Conservation (phyloP, 2,797 vertebrate genomes). For the Sebastes ruberrimus region DNA sequence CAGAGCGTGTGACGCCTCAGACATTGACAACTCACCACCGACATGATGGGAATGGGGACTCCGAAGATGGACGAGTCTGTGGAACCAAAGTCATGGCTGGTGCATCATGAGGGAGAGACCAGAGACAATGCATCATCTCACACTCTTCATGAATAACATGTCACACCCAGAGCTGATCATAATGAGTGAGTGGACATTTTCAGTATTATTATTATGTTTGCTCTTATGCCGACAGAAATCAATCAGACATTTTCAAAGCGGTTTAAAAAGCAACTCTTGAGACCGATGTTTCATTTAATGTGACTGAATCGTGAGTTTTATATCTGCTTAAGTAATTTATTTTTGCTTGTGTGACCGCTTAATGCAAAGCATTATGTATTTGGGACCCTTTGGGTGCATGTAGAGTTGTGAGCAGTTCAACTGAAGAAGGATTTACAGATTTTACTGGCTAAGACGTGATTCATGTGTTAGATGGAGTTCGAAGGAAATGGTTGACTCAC, state of each 20-base stretch:
- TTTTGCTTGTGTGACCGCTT: too few relatives aligned
- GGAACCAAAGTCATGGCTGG: conserved; percentile 89
- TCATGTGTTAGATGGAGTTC: neutral
- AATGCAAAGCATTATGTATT: too few relatives aligned
- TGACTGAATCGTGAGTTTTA: too few relatives aligned
- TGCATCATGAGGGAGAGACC: conserved; percentile 21
- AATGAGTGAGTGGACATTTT: neutral
- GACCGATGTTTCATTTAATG: neutral
- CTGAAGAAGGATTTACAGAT: too few relatives aligned
- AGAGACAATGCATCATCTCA: conserved; percentile 13
- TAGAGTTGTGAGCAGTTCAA: too few relatives aligned
- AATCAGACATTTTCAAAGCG: neutral
- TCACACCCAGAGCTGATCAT: neutral
- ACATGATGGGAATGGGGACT: conserved; percentile 88
- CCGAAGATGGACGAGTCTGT: conserved; percentile 91
- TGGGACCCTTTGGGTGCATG: too few relatives aligned
- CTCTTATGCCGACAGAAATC: neutral
- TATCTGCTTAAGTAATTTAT: too few relatives aligned
- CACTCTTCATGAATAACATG: neutral
- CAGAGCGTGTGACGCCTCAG: neutral
- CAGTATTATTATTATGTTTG: neutral
- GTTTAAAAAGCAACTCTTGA: neutral
- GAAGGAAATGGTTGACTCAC: conserved; percentile 74
- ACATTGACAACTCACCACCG: conserved; percentile 86
- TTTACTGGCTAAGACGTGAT: neutral